Evolutionary conservation across 92 coral and sea anemone genomes (phyloP).

Genomic region (Siderastrea siderea): DNA sequence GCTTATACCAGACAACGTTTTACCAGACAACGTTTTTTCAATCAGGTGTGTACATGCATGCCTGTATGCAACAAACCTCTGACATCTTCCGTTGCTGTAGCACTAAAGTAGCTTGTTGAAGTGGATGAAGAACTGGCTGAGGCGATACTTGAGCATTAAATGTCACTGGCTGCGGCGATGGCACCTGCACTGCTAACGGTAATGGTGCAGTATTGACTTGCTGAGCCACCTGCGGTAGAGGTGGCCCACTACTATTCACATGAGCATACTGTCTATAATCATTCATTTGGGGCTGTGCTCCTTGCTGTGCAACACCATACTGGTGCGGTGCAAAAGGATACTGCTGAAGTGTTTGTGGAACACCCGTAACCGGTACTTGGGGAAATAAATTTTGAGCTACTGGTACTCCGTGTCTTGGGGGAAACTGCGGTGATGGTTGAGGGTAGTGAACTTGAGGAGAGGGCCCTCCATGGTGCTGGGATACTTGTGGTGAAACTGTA

Average conservation of each 20-base stretch:
- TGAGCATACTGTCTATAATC: conserved; percentile 80
- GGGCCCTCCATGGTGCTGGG: conserved; percentile 74
- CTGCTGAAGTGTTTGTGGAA: conserved; percentile 70
- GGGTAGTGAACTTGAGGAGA: conserved; percentile 78
- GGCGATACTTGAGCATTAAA: conserved; percentile 75
- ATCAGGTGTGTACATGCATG: neutral
- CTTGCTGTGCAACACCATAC: conserved; percentile 64
- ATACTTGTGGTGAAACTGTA: conserved; percentile 80
- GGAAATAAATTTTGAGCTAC: conserved; percentile 64
- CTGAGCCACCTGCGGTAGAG: conserved; percentile 50
- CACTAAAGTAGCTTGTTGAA: conserved; percentile 97
- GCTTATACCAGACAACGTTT: no score
- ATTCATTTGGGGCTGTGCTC: conserved; percentile 55
- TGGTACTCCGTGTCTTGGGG: conserved; percentile 66
- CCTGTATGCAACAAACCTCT: conserved; percentile 62
- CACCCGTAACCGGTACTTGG: conserved; percentile 68
- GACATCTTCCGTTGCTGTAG: conserved; percentile 89
- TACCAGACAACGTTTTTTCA: no score
- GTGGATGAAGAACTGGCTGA: conserved; percentile 94
- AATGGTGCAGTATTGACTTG: conserved; percentile 42
- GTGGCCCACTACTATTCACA: conserved; percentile 75
- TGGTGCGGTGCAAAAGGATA: conserved; percentile 69
- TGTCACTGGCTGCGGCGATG: conserved; percentile 59
- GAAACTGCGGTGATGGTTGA: conserved; percentile 64
- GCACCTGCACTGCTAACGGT: conserved; percentile 29